Evolutionary conservation across 2,797 vertebrate genomes (phyloP), one percentile per base, ranked within the genome.

Genomic region (Carduelis carduelis): DNA sequence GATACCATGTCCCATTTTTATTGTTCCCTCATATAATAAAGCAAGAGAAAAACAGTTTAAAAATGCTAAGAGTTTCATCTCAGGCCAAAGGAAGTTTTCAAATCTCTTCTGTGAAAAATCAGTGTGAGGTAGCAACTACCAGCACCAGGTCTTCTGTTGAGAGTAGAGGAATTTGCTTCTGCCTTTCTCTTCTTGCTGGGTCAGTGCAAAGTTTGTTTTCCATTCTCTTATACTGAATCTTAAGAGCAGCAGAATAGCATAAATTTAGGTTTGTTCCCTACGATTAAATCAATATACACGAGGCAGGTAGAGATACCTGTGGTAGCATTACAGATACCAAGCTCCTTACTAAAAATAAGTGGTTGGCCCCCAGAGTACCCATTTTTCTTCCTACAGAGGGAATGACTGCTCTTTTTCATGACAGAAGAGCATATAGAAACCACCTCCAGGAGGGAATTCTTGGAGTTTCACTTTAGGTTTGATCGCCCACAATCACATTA

Each of bases 31-130:
- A 41, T 80, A 81, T 69, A 89, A 95, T 96, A 97, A 92, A 95
- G 32, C 3, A 7, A 89, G 60, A 95, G 68, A 68, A 91, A 47
- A 72, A 66, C 63, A 68, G 14, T 43, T 90, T 46, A 37, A 66
- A 87, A 90, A 82, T 66, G 53, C 32, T 2, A 1, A 78, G 68
- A 87, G 75, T 50, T 94, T 97, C 94, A 83, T 94, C 72, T 96
- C 12, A 9, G 63, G 83, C 87, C 93, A 94, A 93, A 90, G 81
- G 91, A 94, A 95, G 55, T 94, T 97, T 95, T 94, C 93, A 96
- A 93, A 89, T 86, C 70, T 83, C 37, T 71, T 74, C 75, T 96
- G 97, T 95, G 92, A 96, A 96, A 96, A 96, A 93, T 93, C 76
- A 68, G 72, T 71, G 90, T 55, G 44, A 90, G 77, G 70, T 93